A percentile compares a stretch with the other conserved stretches of the same genome.
Evolutionary conservation across 2,113 vertebrate species (phyloP).

Genomic region (Plectropomus leopardus): DNA sequence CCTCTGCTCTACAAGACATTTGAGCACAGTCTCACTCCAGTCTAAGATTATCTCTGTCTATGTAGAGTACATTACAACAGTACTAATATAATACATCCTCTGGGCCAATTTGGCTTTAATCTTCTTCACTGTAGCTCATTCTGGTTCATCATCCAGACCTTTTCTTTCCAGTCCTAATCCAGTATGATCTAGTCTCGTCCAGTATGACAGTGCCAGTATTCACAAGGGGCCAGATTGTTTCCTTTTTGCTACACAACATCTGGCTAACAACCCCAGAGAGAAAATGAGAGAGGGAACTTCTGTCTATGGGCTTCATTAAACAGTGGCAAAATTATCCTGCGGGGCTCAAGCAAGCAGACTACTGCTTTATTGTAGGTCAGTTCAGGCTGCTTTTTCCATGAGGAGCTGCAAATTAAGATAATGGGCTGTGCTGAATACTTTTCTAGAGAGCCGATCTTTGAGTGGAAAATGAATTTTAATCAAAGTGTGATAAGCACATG

Average conservation of each 20-base stretch:
- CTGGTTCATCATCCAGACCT: slow-evolving; percentile 3
- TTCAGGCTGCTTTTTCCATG: slow-evolving; percentile 10
- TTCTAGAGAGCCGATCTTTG: background rate
- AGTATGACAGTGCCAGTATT: slow-evolving; percentile 43
- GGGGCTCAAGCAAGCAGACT: slow-evolving; percentile 24
- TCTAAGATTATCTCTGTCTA: slow-evolving; percentile 42
- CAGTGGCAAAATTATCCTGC: slow-evolving; percentile 29
- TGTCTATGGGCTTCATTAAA: slow-evolving; percentile 60
- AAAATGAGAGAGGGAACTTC: slow-evolving; percentile 39
- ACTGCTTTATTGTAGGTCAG: slow-evolving; percentile 37
- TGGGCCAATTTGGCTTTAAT: slow-evolving; percentile 31
- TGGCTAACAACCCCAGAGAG: slow-evolving; percentile 63
- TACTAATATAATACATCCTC: background rate
- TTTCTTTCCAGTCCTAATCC: slow-evolving; percentile 29
- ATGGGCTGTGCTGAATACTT: background rate
- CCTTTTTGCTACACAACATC: slow-evolving; percentile 59
- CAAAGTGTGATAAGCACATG: background rate
- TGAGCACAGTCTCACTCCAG: slow-evolving; percentile 44
- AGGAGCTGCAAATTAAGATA: slow-evolving; percentile 23
- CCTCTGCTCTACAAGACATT: slow-evolving; percentile 49
- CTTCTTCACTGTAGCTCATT: slow-evolving; percentile 4
- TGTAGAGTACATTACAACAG: slow-evolving; percentile 28
- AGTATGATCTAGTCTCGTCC: slow-evolving; percentile 42
- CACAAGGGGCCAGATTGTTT: slow-evolving; percentile 47
- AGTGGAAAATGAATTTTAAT: slow-evolving; percentile 10